Conservation (phyloP, 2,113 vertebrate genomes). For the Narcine bancroftii region DNA sequence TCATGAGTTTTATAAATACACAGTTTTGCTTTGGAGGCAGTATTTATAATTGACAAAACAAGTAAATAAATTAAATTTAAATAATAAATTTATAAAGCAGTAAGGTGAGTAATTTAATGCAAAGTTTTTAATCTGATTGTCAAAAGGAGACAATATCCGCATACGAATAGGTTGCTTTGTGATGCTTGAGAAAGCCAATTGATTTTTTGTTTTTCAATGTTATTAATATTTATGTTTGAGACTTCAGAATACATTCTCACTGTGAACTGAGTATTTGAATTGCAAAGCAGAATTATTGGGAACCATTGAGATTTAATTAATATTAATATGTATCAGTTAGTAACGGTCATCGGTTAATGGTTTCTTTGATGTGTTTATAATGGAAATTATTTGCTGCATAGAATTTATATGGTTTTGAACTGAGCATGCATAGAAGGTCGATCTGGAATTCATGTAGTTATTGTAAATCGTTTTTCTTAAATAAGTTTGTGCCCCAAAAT, state of each 20-base stretch:
- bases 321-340: slow-evolving; percentile 43
- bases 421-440: background rate
- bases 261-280: slow-evolving; percentile 40
- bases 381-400: background rate
- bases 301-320: slow-evolving; percentile 42
- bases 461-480: background rate
- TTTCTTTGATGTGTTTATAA: slow-evolving; percentile 39
- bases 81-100: background rate
- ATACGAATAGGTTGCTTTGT: slow-evolving; percentile 40
- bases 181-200: slow-evolving; percentile 40
- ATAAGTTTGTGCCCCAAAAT: background rate
- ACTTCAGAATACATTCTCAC: slow-evolving; percentile 36
- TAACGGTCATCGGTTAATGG: slow-evolving; percentile 43
- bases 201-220: slow-evolving; percentile 40
- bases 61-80: background rate
- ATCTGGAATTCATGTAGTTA: background rate
- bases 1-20: background rate
- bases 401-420: background rate
- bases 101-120: background rate
- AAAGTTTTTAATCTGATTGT: background rate
- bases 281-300: slow-evolving; percentile 7
- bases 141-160: slow-evolving; percentile 39
- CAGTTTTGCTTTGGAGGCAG: background rate
- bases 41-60: background rate
- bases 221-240: slow-evolving; percentile 36